Percentiles rank a stretch among this genome's conserved stretches.
Conservation (phyloP, 2,888 invertebrate genomes). For the Drosophila neotestacea region DNA sequence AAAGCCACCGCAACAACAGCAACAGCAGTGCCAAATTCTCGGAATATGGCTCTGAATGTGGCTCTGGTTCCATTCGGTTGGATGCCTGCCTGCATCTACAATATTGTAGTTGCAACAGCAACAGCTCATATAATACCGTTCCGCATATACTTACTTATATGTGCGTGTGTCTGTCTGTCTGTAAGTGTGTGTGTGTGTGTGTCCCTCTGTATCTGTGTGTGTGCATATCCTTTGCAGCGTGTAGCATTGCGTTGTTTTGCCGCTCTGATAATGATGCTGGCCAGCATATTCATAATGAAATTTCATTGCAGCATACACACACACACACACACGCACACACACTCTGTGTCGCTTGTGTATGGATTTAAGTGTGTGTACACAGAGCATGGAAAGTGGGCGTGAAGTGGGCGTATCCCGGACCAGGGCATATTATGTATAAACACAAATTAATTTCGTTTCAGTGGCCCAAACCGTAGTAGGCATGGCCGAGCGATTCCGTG, state of each 20-base stretch:
- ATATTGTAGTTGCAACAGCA: slow-evolving; percentile 52
- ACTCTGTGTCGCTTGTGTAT: slow-evolving; percentile 12
- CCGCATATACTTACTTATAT: slow-evolving; percentile 66
- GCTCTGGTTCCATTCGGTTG: slow-evolving; percentile 33
- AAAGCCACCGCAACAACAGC: slow-evolving; percentile 72
- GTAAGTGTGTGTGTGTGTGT: slow-evolving; percentile 32
- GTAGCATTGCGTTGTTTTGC: slow-evolving; percentile 77
- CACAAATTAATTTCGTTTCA: slow-evolving; percentile 83
- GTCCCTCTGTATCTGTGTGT: slow-evolving; percentile 32
- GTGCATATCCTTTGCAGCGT: slow-evolving; percentile 75
- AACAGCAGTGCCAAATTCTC: slow-evolving; percentile 50
- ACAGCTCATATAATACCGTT: slow-evolving; percentile 75
- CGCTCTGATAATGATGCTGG: slow-evolving; percentile 80
- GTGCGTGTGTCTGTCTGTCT: slow-evolving; percentile 18
- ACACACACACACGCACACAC: slow-evolving; percentile 23
- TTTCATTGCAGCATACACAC: slow-evolving; percentile 74
- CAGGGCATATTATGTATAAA: slow-evolving; percentile 81
- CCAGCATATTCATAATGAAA: slow-evolving; percentile 78
- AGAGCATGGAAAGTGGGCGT: slow-evolving; percentile 43
- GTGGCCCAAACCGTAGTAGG: slow-evolving; percentile 75
- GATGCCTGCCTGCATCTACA: slow-evolving; percentile 53
- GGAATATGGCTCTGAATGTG: slow-evolving; percentile 34
- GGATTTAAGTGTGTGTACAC: slow-evolving; percentile 60
- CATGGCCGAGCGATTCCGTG: slow-evolving; percentile 69
- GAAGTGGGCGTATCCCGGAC: slow-evolving; percentile 21